A percentile compares a stretch with the other conserved stretches of the same genome.
phyloP scores from a whole-genome alignment of 2,888 invertebrate genomes.

The Formica aserva region DNA sequence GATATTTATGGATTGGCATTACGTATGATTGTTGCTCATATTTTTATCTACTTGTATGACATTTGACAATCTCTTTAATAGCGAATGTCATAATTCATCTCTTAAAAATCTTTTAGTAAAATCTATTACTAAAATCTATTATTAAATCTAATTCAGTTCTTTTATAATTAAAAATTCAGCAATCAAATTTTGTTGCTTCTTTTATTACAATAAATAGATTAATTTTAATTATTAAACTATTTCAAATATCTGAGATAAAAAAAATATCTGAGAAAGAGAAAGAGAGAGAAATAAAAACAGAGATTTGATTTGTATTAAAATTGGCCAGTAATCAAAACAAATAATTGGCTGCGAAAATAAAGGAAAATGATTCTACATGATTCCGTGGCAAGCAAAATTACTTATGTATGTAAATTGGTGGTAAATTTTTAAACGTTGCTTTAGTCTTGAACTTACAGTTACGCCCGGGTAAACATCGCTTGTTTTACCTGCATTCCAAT shows the following conservation, averaged over 20 bases:
- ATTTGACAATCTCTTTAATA: background rate
- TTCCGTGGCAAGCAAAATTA: constrained; percentile 27
- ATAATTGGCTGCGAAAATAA: background rate
- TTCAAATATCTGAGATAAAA: background rate
- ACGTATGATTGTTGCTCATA: background rate
- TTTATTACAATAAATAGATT: background rate
- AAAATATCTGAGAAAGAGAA: too few relatives aligned
- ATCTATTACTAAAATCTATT: background rate
- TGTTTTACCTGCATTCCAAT: constrained; percentile 42
- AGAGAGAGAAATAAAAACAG: too few relatives aligned
- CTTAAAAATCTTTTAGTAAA: background rate
- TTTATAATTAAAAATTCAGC: background rate
- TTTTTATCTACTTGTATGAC: background rate
- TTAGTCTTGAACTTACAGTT: background rate
- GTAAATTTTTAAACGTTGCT: constrained; percentile 18
- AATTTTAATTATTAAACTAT: background rate
- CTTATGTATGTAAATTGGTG: constrained; percentile 40
- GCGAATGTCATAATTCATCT: background rate
- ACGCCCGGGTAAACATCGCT: constrained; percentile 8
- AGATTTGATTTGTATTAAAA: background rate
- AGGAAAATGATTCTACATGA: constrained; percentile 25
- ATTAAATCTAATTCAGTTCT: background rate
- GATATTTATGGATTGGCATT: background rate
- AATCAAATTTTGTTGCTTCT: background rate
- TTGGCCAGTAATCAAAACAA: background rate